These are phyloP conservation scores for Calidris pygmaea DNA, from an alignment of 2,113 vertebrate species.

Conservation along the genomic window DNA sequence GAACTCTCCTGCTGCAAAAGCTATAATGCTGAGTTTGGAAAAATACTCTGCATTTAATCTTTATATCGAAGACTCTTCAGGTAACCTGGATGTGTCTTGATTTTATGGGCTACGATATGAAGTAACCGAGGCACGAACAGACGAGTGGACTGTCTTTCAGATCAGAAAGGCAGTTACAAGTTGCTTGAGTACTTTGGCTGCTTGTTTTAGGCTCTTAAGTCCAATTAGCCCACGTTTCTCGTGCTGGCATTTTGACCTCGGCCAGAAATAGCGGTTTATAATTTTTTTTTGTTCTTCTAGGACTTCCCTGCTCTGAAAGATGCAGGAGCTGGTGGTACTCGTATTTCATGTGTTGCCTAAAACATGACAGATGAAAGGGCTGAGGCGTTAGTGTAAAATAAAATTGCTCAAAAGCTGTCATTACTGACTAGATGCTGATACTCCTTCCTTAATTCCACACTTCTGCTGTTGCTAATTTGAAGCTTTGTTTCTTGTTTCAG, in stretches of 20 bases:
- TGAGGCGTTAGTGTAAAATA: neutral
- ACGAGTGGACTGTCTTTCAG: rapidly evolving
- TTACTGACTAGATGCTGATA: neutral
- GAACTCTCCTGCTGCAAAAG: neutral
- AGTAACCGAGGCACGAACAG: neutral
- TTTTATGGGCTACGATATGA: neutral
- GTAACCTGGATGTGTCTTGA: rapidly evolving
- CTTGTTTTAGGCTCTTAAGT: neutral
- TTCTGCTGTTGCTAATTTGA: neutral
- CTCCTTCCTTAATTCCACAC: neutral
- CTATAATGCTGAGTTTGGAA: neutral
- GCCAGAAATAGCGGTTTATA: neutral
- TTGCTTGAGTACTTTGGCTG: neutral
- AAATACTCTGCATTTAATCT: neutral
- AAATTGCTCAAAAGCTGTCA: neutral
- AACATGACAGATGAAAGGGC: neutral
- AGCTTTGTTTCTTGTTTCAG: neutral
- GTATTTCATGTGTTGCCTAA: neutral
- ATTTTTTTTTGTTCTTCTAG: neutral
- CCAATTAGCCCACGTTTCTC: neutral
- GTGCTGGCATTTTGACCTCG: neutral
- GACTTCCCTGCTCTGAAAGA: neutral
- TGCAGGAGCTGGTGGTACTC: neutral
- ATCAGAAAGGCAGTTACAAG: neutral
- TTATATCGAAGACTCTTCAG: neutral